These are phyloP conservation scores for Rhagonycha lutea DNA, from an alignment of 2,888 invertebrate genomes.

Conservation along the genomic window DNA sequence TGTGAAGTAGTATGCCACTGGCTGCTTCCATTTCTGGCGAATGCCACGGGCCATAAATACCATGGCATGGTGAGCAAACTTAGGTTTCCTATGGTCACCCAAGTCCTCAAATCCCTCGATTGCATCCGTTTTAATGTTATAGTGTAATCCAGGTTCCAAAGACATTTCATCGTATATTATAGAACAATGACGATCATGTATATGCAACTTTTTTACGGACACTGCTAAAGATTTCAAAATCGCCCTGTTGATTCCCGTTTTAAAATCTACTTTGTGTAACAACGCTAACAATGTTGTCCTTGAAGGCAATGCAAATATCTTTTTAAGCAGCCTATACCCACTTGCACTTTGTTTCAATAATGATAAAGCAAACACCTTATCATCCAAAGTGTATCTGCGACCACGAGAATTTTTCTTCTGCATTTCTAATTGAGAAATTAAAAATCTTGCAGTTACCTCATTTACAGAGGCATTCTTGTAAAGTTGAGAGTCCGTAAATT, in stretches of 20 bases:
- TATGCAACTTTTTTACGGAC: neutral
- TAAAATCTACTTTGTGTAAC: neutral
- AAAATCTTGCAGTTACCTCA: too few relatives aligned
- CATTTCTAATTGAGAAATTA: too few relatives aligned
- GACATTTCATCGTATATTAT: constrained; percentile 1
- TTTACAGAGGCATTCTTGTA: too few relatives aligned
- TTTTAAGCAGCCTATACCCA: constrained; percentile 12
- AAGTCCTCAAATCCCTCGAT: constrained; percentile 16
- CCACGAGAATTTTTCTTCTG: too few relatives aligned
- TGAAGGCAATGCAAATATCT: constrained; percentile 3
- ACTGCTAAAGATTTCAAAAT: neutral
- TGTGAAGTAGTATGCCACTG: constrained; percentile 14
- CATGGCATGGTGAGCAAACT: neutral
- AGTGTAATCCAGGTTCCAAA: neutral
- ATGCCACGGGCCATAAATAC: constrained; percentile 22
- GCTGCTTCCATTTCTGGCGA: constrained; percentile 22
- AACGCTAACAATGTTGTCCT: neutral
- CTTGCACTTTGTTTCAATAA: neutral
- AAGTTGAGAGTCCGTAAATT: too few relatives aligned
- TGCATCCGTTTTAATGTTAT: neutral
- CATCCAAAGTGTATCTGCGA: neutral
- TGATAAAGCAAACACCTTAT: constrained; percentile 1
- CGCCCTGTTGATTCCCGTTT: neutral
- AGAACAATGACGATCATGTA: neutral
- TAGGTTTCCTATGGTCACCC: constrained; percentile 3